Evolutionary conservation across 1,140 invertebrate species (phyloP), one percentile per base, ranked within the genome.

Genomic region (Drosophila pseudoananassae): DNA sequence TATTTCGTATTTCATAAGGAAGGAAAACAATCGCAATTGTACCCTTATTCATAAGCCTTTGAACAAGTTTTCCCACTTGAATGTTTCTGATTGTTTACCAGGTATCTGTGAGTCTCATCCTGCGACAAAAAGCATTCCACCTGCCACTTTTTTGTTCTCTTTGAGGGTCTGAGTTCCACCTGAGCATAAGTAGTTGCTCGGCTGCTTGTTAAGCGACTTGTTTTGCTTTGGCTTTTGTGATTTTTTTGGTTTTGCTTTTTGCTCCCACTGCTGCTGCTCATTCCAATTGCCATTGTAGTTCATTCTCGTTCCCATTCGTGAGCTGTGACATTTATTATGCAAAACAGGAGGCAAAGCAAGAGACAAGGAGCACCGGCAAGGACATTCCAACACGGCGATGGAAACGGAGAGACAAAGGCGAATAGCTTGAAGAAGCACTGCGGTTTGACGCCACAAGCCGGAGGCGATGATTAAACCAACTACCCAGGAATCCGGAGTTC

Each of bases 261-360:
- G 27, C 25, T 12, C 36, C 38, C 10, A 23, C 38, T 31, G 40
- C 27, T 45, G 47, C 38, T 59, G 47, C 60, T 78, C 52, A 36
- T 57, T 70, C 50, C 40, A 38, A 69, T 58, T 69, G 75, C 63
- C 79, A 69, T 83, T 83, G 78, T 81, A 71, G 63, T 73, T 72
- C 60, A 65, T 56, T 77, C 59, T 40, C 63, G 38, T 70, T 78
- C 45, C 49, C 60, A 65, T 64, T 63, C 63, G 49, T 73, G 60
- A 76, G 61, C 78, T 69, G 53, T 70, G 68, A 82, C 79, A 79
- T 83, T 88, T 88, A 83, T 77, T 88, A 88, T 88, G 78, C 83
- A 88, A 88, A 76, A 72, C 76, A 68, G 79, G 72, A 73, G 58
- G 51, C 73, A 76, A 87, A 87, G 59, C 64, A 78, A 54, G 63